These are phyloP conservation scores for Anarhynchus alexandrinus DNA, from an alignment of 2,113 vertebrate genomes.

Conservation along the genomic window DNA sequence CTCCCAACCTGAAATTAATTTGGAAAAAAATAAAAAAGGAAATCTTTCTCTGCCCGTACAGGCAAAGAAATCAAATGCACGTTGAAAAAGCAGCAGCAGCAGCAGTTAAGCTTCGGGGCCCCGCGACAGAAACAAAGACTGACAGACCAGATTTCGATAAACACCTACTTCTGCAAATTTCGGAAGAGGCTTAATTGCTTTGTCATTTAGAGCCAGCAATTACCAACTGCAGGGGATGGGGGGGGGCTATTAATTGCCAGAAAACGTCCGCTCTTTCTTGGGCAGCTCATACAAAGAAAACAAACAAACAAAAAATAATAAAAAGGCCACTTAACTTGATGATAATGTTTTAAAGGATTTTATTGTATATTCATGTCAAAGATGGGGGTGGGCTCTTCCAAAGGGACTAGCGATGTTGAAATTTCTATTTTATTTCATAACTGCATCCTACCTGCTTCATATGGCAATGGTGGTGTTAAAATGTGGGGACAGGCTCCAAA, in stretches of 20 bases:
- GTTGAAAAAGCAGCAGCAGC: neutral
- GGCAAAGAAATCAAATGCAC: neutral
- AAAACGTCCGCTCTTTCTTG: neutral
- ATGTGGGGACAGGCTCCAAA: neutral
- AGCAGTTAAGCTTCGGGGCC: neutral
- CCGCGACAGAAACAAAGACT: neutral
- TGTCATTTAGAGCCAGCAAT: conserved; percentile 8
- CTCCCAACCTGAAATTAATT: neutral
- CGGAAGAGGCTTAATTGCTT: conserved; percentile 22
- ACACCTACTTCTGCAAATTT: neutral
- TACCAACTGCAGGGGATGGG: neutral
- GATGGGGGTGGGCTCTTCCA: neutral
- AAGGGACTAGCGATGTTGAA: neutral
- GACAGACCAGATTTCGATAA: neutral
- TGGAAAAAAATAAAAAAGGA: neutral
- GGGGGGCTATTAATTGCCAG: neutral
- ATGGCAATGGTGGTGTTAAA: accelerated
- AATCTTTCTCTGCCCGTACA: neutral
- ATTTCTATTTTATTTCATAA: neutral
- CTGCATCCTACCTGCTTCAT: neutral
- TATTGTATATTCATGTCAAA: neutral
- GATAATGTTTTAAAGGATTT: neutral
- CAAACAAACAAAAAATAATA: neutral
- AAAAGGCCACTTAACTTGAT: neutral
- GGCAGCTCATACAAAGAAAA: neutral